These are phyloP conservation scores for Chymomyza amoena DNA, from an alignment of 2,888 invertebrate species.

Conservation along the genomic window DNA sequence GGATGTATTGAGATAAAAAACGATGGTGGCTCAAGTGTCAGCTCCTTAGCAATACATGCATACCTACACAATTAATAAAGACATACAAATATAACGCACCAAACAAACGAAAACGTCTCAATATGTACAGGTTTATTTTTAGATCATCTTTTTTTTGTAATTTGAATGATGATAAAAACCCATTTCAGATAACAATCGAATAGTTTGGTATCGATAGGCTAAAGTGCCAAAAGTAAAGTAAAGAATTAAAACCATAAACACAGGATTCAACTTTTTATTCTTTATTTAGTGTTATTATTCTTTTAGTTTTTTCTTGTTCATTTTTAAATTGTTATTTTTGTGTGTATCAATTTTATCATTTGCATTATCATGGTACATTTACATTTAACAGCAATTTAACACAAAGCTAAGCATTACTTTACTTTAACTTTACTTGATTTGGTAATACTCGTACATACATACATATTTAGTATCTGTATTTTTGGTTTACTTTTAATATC, in stretches of 20 bases:
- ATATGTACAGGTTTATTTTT: too few relatives aligned
- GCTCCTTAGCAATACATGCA: too few relatives aligned
- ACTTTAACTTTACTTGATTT: background rate
- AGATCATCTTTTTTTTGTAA: too few relatives aligned
- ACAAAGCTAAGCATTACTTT: slow-evolving; percentile 78
- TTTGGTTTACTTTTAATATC: slow-evolving; percentile 40
- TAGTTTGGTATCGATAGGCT: too few relatives aligned
- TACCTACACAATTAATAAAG: too few relatives aligned
- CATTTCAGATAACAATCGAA: too few relatives aligned
- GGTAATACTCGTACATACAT: background rate
- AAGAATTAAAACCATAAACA: slow-evolving; percentile 1
- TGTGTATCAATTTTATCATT: slow-evolving; percentile 41
- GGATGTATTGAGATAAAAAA: too few relatives aligned
- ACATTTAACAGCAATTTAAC: slow-evolving; percentile 79
- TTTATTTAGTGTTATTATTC: slow-evolving; percentile 13
- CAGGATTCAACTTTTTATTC: slow-evolving; percentile 13
- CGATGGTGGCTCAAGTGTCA: too few relatives aligned
- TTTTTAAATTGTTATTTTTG: slow-evolving; percentile 8
- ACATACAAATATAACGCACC: too few relatives aligned
- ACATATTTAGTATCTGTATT: slow-evolving; percentile 13
- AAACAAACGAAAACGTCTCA: too few relatives aligned
- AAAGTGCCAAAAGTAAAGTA: too few relatives aligned
- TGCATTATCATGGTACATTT: slow-evolving; percentile 71
- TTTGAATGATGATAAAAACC: too few relatives aligned
- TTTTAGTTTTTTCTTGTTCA: background rate